A percentile compares a stretch with the other conserved stretches of the same genome.
Evolutionary conservation across 2,113 vertebrate genomes (phyloP).

Genomic region (Haemorhous mexicanus): DNA sequence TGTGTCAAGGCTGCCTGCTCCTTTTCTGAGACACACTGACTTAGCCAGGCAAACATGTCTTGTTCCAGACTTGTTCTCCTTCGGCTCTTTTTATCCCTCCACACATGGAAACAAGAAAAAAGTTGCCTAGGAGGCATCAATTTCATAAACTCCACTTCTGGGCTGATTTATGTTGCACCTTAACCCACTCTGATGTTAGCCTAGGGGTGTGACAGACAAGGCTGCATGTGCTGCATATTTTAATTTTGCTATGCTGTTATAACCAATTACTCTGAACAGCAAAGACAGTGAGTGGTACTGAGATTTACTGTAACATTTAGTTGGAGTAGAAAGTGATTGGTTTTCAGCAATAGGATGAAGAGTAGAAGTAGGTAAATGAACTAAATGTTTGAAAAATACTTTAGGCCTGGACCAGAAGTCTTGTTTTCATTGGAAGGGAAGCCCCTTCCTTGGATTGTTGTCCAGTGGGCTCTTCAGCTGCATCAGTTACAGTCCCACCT

Average conservation of each 20-base stretch:
- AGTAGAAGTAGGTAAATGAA: background rate
- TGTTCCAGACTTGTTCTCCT: fast-evolving
- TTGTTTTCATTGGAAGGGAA: background rate
- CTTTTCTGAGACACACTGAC: background rate
- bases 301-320: background rate
- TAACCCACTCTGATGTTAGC: background rate
- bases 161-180: background rate
- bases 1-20: background rate
- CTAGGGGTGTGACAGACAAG: background rate
- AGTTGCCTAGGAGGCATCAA: background rate
- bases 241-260: background rate
- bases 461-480: background rate
- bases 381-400: background rate
- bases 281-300: background rate
- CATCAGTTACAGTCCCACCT: background rate
- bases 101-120: background rate
- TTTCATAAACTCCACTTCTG: background rate
- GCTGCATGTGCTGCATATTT: background rate
- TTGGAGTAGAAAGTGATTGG: background rate
- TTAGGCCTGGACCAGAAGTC: background rate
- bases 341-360: background rate
- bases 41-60: background rate
- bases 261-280: background rate
- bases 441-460: background rate
- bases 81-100: background rate